Evolutionary conservation across 53 echinoderm and acorn worm genomes (phyloP), one percentile per base, ranked within the genome.

Genomic region (Crossaster papposus): DNA sequence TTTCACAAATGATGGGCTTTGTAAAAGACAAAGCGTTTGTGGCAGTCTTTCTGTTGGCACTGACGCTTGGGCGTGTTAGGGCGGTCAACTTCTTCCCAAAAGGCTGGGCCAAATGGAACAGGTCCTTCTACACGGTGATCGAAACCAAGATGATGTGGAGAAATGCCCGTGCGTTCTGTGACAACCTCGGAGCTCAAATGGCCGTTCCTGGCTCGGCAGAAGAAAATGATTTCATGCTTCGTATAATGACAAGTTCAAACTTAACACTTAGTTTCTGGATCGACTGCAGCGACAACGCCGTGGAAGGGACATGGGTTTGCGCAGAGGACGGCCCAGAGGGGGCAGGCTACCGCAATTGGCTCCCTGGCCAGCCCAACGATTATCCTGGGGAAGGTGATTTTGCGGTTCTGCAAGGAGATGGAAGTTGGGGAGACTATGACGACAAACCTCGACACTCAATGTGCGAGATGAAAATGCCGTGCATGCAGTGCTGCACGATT

Each of bases 401-500:
- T 34, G 75, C 34, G 31, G 2, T 31, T 34, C 20, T 74, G 14
- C 2, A 13, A 34, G 11, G 12, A 14, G 31, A 1, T 4, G 75
- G 75, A 3, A 4, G 11, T 35, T 74, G 75, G 75, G 36, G 0
- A 2, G 75, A 74, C 31, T 10, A 0, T 2, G 3, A 18, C 36
- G 35, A 74, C 35, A 2, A 2, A 3, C 75, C 75, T 4, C 12
- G 14, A 13, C 15, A 74, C 36, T 74, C 75, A 4, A 74, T 74
- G 34, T 74, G 75, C 36, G 35, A 74, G 36, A 74, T 35, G 75
- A 36, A 74, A 35, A 2, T 15, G 4, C 0, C 75, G 5, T 74
- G 75, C 18, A 17, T 74, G 75, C 33, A 74, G 15, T 74, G 75
- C 75, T 74, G 75, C 75, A 33, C 34, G 15, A 74, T 74, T 36